A percentile compares a stretch with the other conserved stretches of the same genome.
Conservation (phyloP, 2,113 vertebrate genomes). For the Corvus hawaiiensis region DNA sequence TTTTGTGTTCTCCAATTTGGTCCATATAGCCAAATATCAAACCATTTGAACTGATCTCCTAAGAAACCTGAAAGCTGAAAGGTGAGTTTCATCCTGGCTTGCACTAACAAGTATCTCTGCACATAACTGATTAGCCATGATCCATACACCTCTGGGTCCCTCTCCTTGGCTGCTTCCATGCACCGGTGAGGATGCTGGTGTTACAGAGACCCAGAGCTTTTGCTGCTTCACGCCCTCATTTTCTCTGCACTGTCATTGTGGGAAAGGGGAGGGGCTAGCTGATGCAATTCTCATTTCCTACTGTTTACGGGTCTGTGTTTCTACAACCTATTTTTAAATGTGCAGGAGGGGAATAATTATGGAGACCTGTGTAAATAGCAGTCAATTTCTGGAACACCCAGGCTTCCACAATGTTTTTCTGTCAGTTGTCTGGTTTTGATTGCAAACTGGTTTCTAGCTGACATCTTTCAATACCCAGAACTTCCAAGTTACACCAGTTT, state of each 20-base stretch:
- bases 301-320: not conserved
- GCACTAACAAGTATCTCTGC: not conserved
- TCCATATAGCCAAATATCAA: not conserved
- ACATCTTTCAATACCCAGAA: not conserved
- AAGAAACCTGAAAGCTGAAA: not conserved
- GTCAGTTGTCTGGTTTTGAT: not conserved
- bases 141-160: not conserved
- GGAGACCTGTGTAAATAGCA: not conserved
- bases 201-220: not conserved
- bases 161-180: not conserved
- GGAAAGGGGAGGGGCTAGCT: not conserved
- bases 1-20: not conserved
- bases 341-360: not conserved
- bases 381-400: not conserved
- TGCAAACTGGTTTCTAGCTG: not conserved
- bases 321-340: not conserved
- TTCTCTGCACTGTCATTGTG: not conserved
- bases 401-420: not conserved
- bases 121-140: not conserved
- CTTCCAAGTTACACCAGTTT: not conserved
- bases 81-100: not conserved
- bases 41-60: not conserved
- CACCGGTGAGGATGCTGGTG: rapidly evolving
- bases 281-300: not conserved
- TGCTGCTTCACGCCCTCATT: not conserved